These are phyloP conservation scores for Burhinus oedicnemus DNA, from an alignment of 2,113 vertebrate species.

Conservation along the genomic window DNA sequence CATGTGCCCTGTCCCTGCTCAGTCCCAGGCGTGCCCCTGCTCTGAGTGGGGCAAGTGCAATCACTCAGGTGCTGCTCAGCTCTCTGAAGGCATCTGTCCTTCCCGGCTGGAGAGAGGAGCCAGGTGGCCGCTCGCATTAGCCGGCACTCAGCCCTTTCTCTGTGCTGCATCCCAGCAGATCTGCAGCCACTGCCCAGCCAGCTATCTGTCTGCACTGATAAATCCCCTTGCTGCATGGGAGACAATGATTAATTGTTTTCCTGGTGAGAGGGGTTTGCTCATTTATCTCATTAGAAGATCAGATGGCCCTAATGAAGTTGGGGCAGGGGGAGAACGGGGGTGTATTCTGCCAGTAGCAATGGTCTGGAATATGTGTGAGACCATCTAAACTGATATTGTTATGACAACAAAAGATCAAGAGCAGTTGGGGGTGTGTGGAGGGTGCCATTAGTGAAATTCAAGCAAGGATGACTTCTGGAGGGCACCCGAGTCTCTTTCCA, in stretches of 20 bases:
- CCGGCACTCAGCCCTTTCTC: not conserved
- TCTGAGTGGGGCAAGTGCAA: too few relatives aligned
- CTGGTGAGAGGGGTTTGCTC: not conserved
- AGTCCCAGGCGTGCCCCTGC: too few relatives aligned
- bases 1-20: not conserved
- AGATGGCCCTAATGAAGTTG: not conserved
- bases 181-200: not conserved
- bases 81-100: not conserved
- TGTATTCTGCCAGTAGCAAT: not conserved
- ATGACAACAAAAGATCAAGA: not conserved
- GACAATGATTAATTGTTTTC: not conserved
- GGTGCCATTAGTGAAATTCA: not conserved
- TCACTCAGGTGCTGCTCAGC: not conserved
- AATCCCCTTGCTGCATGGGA: not conserved
- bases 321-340: not conserved
- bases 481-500: not conserved
- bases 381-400: not conserved
- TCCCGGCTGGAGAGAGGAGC: accelerated
- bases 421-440: not conserved
- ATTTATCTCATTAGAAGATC: not conserved
- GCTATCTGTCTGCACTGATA: not conserved
- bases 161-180: not conserved
- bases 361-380: not conserved
- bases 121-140: not conserved
- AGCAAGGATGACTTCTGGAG: conserved; percentile 23